Evolutionary conservation across 35 echinoderm and acorn worm species (phyloP).

Genomic region (Lytechinus variegatus): DNA sequence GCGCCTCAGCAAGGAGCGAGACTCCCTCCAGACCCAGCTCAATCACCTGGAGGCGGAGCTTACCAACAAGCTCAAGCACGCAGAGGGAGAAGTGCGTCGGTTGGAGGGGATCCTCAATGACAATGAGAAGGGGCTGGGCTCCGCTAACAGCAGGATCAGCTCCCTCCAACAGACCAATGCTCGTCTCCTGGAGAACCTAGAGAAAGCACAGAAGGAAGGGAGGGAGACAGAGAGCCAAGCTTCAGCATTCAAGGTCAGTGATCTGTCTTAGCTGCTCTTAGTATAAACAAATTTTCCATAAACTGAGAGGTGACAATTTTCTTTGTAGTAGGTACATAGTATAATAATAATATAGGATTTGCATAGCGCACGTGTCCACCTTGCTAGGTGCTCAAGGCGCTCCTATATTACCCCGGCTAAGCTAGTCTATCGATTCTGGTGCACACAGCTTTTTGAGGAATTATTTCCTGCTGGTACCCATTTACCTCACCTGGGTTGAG

Average conservation of each 20-base stretch:
- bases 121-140: slow-evolving; percentile 87
- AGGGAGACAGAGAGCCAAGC: slow-evolving; percentile 70
- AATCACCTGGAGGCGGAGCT: slow-evolving; percentile 65
- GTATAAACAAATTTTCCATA: no score
- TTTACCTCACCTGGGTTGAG: no score
- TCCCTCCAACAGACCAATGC: slow-evolving; percentile 67
- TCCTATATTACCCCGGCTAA: no score
- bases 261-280: not conserved
- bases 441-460: no score
- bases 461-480: no score
- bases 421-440: no score
- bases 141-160: slow-evolving; percentile 81
- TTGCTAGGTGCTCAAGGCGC: no score
- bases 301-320: no score
- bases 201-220: slow-evolving; percentile 70
- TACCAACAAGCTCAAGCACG: slow-evolving; percentile 68
- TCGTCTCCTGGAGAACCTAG: slow-evolving; percentile 76
- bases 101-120: slow-evolving; percentile 73
- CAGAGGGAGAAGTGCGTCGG: slow-evolving; percentile 76
- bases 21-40: slow-evolving; percentile 64
- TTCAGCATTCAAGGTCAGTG: slow-evolving; percentile 65
- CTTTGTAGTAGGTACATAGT: no score
- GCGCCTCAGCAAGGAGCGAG: slow-evolving; percentile 66
- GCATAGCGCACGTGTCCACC: no score
- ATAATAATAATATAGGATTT: no score